Evolutionary conservation across 2,797 vertebrate species (phyloP).

Genomic region (Balearica regulorum): DNA sequence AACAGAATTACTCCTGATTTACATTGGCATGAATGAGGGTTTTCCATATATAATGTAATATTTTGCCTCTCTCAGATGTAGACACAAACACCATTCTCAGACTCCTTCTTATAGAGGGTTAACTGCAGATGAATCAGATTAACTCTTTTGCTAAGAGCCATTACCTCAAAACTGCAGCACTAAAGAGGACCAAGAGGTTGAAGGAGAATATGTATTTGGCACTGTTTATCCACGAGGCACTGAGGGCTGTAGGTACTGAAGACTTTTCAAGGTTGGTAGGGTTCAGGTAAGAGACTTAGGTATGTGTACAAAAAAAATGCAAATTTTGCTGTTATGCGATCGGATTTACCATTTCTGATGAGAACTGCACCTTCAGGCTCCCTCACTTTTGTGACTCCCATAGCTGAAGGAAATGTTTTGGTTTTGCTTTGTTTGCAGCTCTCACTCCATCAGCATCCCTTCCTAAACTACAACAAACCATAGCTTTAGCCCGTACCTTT

Average conservation of each 20-base stretch:
- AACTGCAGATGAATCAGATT: background rate
- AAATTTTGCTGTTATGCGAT: background rate
- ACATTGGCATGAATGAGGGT: background rate
- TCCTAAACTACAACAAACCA: background rate
- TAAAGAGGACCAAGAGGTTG: background rate
- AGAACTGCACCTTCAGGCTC: background rate
- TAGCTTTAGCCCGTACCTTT: background rate
- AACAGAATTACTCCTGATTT: slow-evolving; percentile 42
- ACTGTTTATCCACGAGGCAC: background rate
- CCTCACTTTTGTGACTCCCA: background rate
- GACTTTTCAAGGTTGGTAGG: background rate
- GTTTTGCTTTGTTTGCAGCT: background rate
- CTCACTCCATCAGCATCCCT: background rate
- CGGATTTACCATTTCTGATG: background rate
- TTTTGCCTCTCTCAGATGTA: slow-evolving; percentile 7
- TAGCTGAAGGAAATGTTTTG: background rate
- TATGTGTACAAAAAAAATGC: background rate
- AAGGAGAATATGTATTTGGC: background rate
- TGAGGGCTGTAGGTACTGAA: background rate
- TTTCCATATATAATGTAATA: slow-evolving; percentile 37
- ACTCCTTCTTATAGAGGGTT: background rate
- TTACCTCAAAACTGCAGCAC: background rate
- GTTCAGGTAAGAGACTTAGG: background rate
- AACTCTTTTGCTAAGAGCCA: background rate
- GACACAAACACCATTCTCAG: background rate